Evolutionary conservation across 1,140 invertebrate genomes (phyloP), one percentile per base, ranked within the genome.

Genomic region (Trichonephila clavipes): DNA sequence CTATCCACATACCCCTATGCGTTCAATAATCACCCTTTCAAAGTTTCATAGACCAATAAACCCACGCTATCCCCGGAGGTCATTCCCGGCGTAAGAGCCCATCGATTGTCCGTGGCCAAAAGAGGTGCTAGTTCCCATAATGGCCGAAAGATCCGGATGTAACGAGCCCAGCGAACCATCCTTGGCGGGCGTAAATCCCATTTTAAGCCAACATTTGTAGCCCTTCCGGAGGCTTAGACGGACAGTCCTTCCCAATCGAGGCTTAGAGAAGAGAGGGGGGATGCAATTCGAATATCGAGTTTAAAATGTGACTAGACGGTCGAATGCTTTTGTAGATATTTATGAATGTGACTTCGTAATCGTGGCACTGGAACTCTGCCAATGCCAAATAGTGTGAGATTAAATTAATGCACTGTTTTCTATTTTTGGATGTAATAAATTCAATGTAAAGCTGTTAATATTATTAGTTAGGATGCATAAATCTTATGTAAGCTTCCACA

Each of bases 1-100:
- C 28, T 4, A 14, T 77, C 18, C 18, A 7, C 28, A 14, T 16
- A 8, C 28, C 28, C 24, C 28, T 28, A 24, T 51, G 40, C 8
- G 1, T 19, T 19, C 72, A 34, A 19, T 77, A 40, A 59, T 83
- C 82, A 51, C 19, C 7, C 44, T 58, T 83, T n/a, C 19, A 83
- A 83, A 83, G 82, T 83, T 83, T 83, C 40, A 59, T 59, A 44
- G n/a, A 51, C 51, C 82, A 51, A 59, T 83, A 83, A 83, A 58
- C 82, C 40, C 44, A 10, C 18, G 58, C 44, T 18, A 7, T 18
- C 72, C 72, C 28, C 51, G 7, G 19, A 10, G 19, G 8, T 44
- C 44, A 59, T 83, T 83, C 82, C 51, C 34, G 28, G 18, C 3
- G 28, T 16, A 34, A 77, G 14, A 19, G 14, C 44, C 44, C 82